Evolutionary conservation across 2,113 vertebrate species (phyloP).

Genomic region (Cygnus buccinator): DNA sequence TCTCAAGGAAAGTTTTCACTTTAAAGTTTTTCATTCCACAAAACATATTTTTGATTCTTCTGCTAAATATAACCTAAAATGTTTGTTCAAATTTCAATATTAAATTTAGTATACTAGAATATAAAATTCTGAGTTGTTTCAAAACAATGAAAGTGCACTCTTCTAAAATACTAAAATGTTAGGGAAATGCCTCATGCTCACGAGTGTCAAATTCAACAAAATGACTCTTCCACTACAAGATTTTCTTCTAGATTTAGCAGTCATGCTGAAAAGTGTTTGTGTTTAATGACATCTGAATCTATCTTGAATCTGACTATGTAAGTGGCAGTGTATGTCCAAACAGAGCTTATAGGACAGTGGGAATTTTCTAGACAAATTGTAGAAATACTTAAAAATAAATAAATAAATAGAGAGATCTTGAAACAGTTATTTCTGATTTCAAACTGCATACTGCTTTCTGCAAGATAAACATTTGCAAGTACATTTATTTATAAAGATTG

Average conservation of each 20-base stretch:
- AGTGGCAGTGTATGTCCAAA: not conserved
- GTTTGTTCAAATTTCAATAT: not conserved
- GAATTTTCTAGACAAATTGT: not conserved
- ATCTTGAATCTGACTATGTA: too few species aligned
- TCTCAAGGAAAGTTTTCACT: not conserved
- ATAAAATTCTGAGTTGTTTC: not conserved
- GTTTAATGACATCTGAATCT: rapidly evolving
- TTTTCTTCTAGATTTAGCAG: not conserved
- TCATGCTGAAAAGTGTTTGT: not conserved
- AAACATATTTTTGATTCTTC: not conserved
- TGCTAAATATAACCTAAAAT: not conserved
- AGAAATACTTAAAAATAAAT: not conserved
- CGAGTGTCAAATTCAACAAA: not conserved
- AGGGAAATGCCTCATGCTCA: not conserved
- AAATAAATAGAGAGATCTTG: not conserved
- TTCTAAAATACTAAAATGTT: not conserved
- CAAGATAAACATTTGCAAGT: not conserved
- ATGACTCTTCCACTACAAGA: not conserved
- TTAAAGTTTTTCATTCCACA: not conserved
- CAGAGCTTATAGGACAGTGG: not conserved
- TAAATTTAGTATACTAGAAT: not conserved
- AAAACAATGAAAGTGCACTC: not conserved
- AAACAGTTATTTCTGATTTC: not conserved
- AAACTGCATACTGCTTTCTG: not conserved
- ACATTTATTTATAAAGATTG: not conserved